phyloP scores from a whole-genome alignment of 2,888 invertebrate genomes.

The Globia sparganii region DNA sequence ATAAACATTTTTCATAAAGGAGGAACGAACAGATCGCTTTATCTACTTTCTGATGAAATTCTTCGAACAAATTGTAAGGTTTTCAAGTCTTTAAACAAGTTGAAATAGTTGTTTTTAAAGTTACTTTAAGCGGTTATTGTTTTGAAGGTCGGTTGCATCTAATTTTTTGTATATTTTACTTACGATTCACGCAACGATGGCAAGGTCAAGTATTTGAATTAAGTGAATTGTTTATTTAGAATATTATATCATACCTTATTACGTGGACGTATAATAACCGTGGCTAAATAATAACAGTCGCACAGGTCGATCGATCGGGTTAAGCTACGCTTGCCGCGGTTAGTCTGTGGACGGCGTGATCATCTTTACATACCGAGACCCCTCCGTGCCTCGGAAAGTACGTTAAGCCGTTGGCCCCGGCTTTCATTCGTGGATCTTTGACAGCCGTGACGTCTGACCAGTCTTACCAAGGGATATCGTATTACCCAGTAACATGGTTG shows the following conservation, averaged over 20 bases:
- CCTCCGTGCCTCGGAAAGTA: no score
- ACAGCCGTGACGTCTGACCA: no score
- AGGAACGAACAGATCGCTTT: slow-evolving; percentile 35
- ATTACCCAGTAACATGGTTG: no score
- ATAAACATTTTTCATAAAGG: slow-evolving; percentile 60
- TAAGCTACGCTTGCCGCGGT: no score
- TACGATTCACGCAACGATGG: neutral
- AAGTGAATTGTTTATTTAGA: neutral
- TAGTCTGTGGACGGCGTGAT: no score
- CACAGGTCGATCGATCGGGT: no score
- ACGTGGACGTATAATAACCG: no score
- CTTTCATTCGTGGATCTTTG: no score
- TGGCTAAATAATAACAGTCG: no score
- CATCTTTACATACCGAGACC: no score
- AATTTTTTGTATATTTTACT: neutral
- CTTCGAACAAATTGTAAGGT: slow-evolving; percentile 44
- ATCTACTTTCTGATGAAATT: slow-evolving; percentile 52
- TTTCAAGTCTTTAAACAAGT: slow-evolving; percentile 40
- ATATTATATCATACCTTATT: neutral
- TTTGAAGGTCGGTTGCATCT: neutral
- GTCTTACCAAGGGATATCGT: no score
- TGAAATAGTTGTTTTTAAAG: slow-evolving; percentile 49
- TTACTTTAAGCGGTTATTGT: slow-evolving; percentile 31
- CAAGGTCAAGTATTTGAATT: neutral
- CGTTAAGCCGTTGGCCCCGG: no score